Evolutionary conservation across 2,797 vertebrate genomes (phyloP), one percentile per base, ranked within the genome.

Genomic region (Enteromius radiatus): DNA sequence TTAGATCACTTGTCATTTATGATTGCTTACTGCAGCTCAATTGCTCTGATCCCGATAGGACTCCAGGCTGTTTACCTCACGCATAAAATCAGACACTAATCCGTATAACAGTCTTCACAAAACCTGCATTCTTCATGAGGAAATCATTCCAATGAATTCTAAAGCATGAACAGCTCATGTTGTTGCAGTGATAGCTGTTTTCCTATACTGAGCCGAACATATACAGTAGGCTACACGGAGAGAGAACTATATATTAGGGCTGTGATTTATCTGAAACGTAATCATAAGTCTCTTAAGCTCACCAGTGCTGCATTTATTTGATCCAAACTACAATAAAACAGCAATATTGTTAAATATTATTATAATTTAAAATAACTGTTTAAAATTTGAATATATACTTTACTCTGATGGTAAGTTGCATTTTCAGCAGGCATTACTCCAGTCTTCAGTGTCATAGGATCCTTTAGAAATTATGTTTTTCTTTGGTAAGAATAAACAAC

Each of bases 1-100:
- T 75, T 67, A 56, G 80, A 82, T 82, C 11, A 11, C 43, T 75
- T 82, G 71, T 81, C 80, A 75, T 65, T 49, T 49, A 41, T 54
- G 59, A 75, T 56, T 67, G 61, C 61, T 75, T 75, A 54, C 45
- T 75, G 80, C 71, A 65, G 71, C 45, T 82, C 28, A 49, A 64
- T 52, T 64, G 56, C n/a, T 77, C 43, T 65, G 56, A 65, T 81
- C 59, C 15, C 80, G 52, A 64, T 54, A 67, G 23, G 17, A 75
- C 70, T 65, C 23, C n/a, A 41, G 59, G 59, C 43, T 75, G 80
- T 81, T 75, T 75, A 81, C 61, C 33, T 75, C 80, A 56, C 33
- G 5, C 71, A 67, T 28, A 67, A 65, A 56, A 65, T 15, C 33
- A 28, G 70, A 82, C 70, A 43, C 70, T 75, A 41, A 75, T 81